Conservation (phyloP, 2,888 invertebrate genomes). For the Tubulanus polymorphus region DNA sequence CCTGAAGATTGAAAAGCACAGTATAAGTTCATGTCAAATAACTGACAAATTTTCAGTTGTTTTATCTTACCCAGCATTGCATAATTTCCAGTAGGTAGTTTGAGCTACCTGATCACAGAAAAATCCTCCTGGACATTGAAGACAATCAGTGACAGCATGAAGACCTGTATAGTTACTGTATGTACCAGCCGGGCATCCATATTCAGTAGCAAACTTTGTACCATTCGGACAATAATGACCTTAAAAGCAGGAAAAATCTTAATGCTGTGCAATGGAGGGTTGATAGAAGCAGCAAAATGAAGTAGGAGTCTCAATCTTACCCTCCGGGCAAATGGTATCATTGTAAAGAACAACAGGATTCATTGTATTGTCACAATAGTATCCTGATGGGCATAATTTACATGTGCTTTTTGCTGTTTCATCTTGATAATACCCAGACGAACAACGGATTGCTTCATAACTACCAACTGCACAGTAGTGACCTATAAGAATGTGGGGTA, state of each 20-base stretch:
- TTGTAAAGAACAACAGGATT: constrained; percentile 43
- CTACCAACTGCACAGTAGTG: constrained; percentile 41
- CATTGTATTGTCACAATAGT: constrained; percentile 37
- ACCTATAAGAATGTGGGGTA: too few relatives aligned
- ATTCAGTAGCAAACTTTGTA: constrained; percentile 36
- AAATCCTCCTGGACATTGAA: constrained; percentile 45
- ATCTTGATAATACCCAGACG: constrained; percentile 45
- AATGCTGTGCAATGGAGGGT: neutral
- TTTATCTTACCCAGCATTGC: constrained; percentile 38
- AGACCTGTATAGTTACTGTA: constrained; percentile 41
- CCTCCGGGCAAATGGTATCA: constrained; percentile 37
- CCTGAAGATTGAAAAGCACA: constrained; percentile 24
- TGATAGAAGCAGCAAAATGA: neutral
- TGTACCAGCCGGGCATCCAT: constrained; percentile 41
- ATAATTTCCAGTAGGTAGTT: constrained; percentile 34
- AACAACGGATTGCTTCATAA: constrained; percentile 36
- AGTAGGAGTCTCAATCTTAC: constrained; percentile 19
- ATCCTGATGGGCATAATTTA: constrained; percentile 35
- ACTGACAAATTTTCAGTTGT: neutral
- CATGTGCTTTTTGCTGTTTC: constrained; percentile 36
- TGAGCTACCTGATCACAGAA: constrained; percentile 44
- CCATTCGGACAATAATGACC: constrained; percentile 47
- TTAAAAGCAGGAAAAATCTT: constrained; percentile 9
- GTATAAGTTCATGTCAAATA: too few relatives aligned
- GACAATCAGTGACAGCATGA: constrained; percentile 32